Conservation (phyloP, 2,113 vertebrate genomes). For the Myxocyprinus asiaticus region DNA sequence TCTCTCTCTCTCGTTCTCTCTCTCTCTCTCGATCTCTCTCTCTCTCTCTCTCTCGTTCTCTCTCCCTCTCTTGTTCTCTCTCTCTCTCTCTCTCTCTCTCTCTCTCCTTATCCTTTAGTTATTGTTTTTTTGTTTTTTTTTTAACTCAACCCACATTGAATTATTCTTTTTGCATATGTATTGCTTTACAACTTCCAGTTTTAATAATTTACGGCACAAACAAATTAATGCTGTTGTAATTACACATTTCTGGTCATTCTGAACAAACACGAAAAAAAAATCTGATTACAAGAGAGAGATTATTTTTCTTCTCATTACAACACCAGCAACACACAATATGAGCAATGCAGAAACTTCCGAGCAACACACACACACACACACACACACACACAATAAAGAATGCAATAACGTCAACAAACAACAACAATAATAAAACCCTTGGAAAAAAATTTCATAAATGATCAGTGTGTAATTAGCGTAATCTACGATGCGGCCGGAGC, state of each 20-base stretch:
- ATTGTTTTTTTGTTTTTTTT: background rate
- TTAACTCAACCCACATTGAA: background rate
- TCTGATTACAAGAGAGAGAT: conserved; percentile 45
- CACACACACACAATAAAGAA: conserved; percentile 73
- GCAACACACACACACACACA: conserved; percentile 55
- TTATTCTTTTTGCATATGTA: background rate
- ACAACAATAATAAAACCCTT: conserved; percentile 84
- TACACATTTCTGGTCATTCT: conserved; percentile 39
- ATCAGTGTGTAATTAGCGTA: conserved; percentile 99
- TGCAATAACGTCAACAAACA: conserved; percentile 77
- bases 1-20: background rate
- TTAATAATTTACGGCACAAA: conserved; percentile 22
- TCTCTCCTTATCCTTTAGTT: background rate
- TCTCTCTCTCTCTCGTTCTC: too few species aligned
- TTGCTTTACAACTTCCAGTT: conserved; percentile 14
- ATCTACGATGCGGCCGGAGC: conserved; percentile 87
- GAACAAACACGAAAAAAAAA: conserved; percentile 46
- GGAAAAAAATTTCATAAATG: conserved; percentile 92
- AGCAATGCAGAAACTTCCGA: conserved; percentile 63
- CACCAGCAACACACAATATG: conserved; percentile 26
- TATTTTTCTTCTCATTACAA: conserved; percentile 39
- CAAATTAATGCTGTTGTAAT: conserved; percentile 31
- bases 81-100: background rate
- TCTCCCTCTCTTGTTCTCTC: background rate
- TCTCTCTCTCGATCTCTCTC: too few species aligned